These are phyloP conservation scores for Ataeniobius toweri DNA, from an alignment of 2,797 vertebrate genomes.

Conservation along the genomic window DNA sequence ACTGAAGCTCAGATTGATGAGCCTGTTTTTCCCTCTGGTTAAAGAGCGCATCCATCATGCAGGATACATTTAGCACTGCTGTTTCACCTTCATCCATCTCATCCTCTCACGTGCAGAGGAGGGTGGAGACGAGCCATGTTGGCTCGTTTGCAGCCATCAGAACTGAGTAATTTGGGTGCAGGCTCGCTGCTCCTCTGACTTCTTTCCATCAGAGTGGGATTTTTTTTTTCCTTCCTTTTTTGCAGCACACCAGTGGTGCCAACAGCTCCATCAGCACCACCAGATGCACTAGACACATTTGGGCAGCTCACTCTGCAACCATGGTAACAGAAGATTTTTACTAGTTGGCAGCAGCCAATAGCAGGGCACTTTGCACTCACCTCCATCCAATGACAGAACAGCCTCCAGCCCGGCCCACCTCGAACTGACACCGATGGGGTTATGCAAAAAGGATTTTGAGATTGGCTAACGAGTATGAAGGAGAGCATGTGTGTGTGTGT, in stretches of 20 bases:
- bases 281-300: conserved; percentile 80
- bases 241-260: conserved; percentile 62
- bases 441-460: conserved; percentile 61
- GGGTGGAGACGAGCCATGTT: conserved; percentile 56
- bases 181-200: conserved; percentile 64
- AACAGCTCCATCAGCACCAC: conserved; percentile 75
- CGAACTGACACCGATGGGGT: conserved; percentile 73
- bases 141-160: conserved; percentile 65
- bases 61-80: conserved; percentile 52
- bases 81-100: conserved; percentile 58
- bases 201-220: conserved; percentile 46
- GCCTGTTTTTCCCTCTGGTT: conserved; percentile 32
- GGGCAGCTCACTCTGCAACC: conserved; percentile 87
- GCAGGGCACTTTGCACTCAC: conserved; percentile 79
- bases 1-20: conserved; percentile 42
- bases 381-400: conserved; percentile 78
- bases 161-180: conserved; percentile 66
- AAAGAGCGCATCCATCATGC: conserved; percentile 51
- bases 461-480: conserved; percentile 65
- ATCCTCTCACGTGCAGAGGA: conserved; percentile 35
- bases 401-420: conserved; percentile 81
- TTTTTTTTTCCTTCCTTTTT: conserved; percentile 29
- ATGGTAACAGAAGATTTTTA: conserved; percentile 88
- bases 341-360: conserved; percentile 84
- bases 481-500: conserved; percentile 46